Conservation (phyloP, 2,888 invertebrate species). For the Xylota sylvarum region DNA sequence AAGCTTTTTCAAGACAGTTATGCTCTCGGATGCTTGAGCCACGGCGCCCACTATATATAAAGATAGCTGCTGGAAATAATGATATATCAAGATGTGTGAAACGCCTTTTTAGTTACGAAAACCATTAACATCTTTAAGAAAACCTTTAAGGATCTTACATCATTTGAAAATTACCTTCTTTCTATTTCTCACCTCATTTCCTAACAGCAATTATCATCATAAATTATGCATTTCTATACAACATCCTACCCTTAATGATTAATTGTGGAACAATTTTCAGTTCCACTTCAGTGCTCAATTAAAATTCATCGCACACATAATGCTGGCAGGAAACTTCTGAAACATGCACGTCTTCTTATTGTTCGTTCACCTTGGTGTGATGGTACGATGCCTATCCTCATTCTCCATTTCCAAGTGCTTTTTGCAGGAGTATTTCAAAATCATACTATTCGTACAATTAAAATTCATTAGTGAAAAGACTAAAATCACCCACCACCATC, state of each 20-base stretch:
- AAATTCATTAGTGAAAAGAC: slow-evolving; percentile 64
- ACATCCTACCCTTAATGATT: slow-evolving; percentile 43
- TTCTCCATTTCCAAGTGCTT: slow-evolving; percentile 11
- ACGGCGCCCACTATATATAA: too few species aligned
- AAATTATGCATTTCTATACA: slow-evolving; percentile 38
- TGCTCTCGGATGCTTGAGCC: too few species aligned
- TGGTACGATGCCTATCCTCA: not conserved
- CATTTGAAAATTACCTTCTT: slow-evolving; percentile 2
- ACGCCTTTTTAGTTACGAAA: too few species aligned
- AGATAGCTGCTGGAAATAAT: too few species aligned
- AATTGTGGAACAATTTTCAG: slow-evolving; percentile 62
- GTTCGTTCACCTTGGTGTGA: slow-evolving; percentile 29
- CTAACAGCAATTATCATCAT: slow-evolving; percentile 8
- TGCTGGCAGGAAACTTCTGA: slow-evolving; percentile 43
- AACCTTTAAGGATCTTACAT: not conserved
- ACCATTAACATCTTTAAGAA: too few species aligned
- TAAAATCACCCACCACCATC: slow-evolving; percentile 20
- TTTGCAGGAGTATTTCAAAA: slow-evolving; percentile 36
- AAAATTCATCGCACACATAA: slow-evolving; percentile 64
- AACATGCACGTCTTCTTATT: slow-evolving; percentile 52
- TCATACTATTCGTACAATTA: slow-evolving; percentile 42
- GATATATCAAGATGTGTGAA: too few species aligned
- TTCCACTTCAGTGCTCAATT: slow-evolving; percentile 45
- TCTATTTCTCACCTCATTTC: not conserved
- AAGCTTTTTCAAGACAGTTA: too few species aligned